Base-by-base conservation (phyloP, 2,113 vertebrate species). In the Sander vitreus region DNA sequence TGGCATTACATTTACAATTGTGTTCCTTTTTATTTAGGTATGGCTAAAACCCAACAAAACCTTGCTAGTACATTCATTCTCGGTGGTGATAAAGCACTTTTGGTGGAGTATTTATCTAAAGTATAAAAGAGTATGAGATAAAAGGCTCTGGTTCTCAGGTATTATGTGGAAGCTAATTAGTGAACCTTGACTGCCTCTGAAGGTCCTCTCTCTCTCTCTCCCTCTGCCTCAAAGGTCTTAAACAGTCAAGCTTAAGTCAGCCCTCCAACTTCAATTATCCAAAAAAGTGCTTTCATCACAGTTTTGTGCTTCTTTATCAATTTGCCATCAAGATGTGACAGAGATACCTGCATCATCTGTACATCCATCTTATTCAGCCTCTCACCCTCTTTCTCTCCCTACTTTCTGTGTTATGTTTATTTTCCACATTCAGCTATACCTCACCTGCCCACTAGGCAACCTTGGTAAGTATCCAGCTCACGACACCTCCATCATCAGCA, bases 131-230 rank as follows among this genome's bases (percentile, higher is more conserved):
- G 9, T 39, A 10, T 39, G 54, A 72, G 80, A 86, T 78, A 84
- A 86, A 23, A 74, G 71, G 47, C 39, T 63, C 23, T 68, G 30
- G 73, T 58, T 76, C 48, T 73, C 11, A 33, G 64, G 77, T 80
- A 75, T 70, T 63, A 77, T 57, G 64, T 62, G 39, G 53, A 75
- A 83, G 54, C 15, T 77, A 84, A 75, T 72, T 77, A 78, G 39
- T 68, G 74, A 84, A 84, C 54, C 65, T 18, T 84, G 63, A 58
- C 76, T 70, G 58, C 57, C 66, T 82, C 83, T 75, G 51, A 51
- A 59, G 27, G 58, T 64, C 63, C 51, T 67, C 48, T 21, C 75
- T 80, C 51, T 67, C 48, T 21, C 76, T 60, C 36, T 51, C 62
- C 25, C 36, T 65, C 69, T 2, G 54, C 60, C 36, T 64, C 47